Evolutionary conservation across 2,888 invertebrate species (phyloP), one percentile per base, ranked within the genome.

Genomic region (Apoda limacodes): DNA sequence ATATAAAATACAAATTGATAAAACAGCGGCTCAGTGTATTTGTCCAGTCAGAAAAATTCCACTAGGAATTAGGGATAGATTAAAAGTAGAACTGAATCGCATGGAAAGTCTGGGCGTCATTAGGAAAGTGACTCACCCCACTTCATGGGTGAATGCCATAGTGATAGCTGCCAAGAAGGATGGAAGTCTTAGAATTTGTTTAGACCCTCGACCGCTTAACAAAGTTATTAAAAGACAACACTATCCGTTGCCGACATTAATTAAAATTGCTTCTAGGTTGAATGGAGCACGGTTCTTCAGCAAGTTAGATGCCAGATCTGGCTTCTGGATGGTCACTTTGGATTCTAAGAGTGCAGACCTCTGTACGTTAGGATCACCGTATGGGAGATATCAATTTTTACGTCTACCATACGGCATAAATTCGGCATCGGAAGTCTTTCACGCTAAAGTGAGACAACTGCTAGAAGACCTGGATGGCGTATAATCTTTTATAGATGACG

Each of bases 51-150:
- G n/a, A n/a, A n/a, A n/a, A n/a, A n/a, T n/a, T n/a, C n/a, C n/a
- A n/a, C n/a, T n/a, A n/a, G n/a, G n/a, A n/a, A n/a, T n/a, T n/a
- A n/a, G n/a, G n/a, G n/a, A n/a, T n/a, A n/a, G n/a, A n/a, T n/a
- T n/a, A n/a, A n/a, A n/a, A n/a, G n/a, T n/a, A n/a, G n/a, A n/a
- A n/a, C n/a, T n/a, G n/a, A n/a, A n/a, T n/a, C n/a, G n/a, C n/a
- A n/a, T n/a, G n/a, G n/a, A n/a, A n/a, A n/a, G n/a, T n/a, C n/a
- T 43, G 13, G 44, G 42, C 2, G 42, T 43, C 1, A 43, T 46
- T 9, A 24, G 39, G 17, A 43, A 42, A 12, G 43, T 44, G 1
- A 28, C 15, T 4, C 37, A 43, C 22, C 42, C 43, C 3, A 43
- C 45, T 2, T 15, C 27, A 3, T 46, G 46, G 46, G 42, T 44